Percentiles rank a stretch among this genome's conserved stretches.
These are phyloP conservation scores for Cromileptes altivelis DNA, from an alignment of 2,113 vertebrate genomes.

Conservation along the genomic window DNA sequence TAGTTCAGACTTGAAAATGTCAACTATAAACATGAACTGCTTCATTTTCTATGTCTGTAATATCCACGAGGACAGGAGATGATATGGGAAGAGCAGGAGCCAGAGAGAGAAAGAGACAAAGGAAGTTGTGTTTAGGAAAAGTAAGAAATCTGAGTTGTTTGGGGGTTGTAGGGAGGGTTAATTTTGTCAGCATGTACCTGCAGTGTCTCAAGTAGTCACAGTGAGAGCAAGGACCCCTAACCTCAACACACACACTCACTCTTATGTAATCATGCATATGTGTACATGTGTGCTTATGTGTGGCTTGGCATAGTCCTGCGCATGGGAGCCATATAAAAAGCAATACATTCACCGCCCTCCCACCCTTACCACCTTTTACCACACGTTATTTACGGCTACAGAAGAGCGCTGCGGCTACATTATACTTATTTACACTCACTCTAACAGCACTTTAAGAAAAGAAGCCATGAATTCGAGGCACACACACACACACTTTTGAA, in stretches of 20 bases:
- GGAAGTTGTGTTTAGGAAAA: conserved; percentile 8
- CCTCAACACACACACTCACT: neutral
- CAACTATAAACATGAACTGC: too few relatives aligned
- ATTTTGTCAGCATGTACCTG: conserved; percentile 34
- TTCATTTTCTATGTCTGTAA: neutral
- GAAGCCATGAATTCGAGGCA: conserved; percentile 60
- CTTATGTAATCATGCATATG: conserved; percentile 58
- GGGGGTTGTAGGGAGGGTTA: neutral
- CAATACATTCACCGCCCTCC: conserved; percentile 33
- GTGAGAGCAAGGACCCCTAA: conserved; percentile 17
- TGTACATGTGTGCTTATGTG: conserved; percentile 9
- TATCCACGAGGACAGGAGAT: neutral
- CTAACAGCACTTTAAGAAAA: conserved; percentile 69
- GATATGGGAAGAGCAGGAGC: neutral
- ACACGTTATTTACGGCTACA: conserved; percentile 67
- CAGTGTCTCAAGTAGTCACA: conserved; percentile 39
- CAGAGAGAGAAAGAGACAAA: neutral
- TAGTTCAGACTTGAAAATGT: too few relatives aligned
- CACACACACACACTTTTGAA: conserved; percentile 37
- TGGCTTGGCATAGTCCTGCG: conserved; percentile 49
- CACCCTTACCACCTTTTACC: conserved; percentile 59
- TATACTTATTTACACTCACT: conserved; percentile 69
- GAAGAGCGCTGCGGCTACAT: conserved; percentile 62
- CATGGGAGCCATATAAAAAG: conserved; percentile 67
- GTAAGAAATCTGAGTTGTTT: neutral